These are phyloP conservation scores for Cordylochernes scorpioides DNA, from an alignment of 2,888 invertebrate species.

Conservation along the genomic window DNA sequence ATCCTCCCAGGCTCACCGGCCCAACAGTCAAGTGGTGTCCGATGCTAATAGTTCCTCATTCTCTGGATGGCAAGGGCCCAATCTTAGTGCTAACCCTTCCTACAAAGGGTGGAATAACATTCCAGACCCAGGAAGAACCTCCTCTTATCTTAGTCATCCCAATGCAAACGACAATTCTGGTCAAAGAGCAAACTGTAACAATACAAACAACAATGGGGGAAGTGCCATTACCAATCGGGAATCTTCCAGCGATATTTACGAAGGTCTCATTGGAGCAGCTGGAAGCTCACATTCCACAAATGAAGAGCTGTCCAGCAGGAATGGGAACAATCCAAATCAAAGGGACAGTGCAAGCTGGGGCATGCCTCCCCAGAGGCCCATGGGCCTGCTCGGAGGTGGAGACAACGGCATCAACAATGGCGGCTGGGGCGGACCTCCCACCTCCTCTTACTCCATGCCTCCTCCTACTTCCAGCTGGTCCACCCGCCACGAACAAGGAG, in stretches of 20 bases:
- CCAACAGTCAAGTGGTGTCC: constrained; percentile 2
- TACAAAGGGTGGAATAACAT: constrained; percentile 3
- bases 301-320: constrained; percentile 1
- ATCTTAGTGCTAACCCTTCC: constrained; percentile 2
- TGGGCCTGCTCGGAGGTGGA: constrained; percentile 46
- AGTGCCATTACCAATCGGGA: constrained; percentile 1
- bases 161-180: constrained; percentile 1
- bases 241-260: constrained; percentile 5
- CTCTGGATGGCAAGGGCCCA: constrained; percentile 8
- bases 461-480: too few relatives aligned
- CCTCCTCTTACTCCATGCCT: too few relatives aligned
- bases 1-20: constrained; percentile 2
- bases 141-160: background rate
- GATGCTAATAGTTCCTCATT: constrained; percentile 5
- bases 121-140: constrained; percentile 4
- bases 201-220: background rate
- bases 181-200: background rate
- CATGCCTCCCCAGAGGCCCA: constrained; percentile 24
- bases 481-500: too few relatives aligned
- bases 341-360: constrained; percentile 4
- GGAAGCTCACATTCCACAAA: constrained; percentile 5
- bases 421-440: constrained; percentile 50
- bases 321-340: background rate
- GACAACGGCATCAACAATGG: constrained; percentile 47
- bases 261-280: constrained; percentile 10